phyloP scores from a whole-genome alignment of 2,113 vertebrate genomes.

The Laticauda colubrina region DNA sequence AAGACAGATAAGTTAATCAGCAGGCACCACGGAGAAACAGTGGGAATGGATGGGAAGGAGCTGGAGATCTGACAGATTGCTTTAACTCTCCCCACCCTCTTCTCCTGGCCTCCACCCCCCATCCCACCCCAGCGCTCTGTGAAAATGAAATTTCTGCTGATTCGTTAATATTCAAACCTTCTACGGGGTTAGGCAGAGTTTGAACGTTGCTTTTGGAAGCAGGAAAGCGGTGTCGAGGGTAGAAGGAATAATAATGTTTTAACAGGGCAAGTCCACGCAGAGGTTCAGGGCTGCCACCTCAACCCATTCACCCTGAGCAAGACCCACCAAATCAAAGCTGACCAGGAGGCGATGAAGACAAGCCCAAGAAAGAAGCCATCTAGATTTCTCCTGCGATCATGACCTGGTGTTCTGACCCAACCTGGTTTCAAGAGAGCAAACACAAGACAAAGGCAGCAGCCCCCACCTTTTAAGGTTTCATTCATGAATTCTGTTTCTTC shows the following conservation, averaged over 20 bases:
- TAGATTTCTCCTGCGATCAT: no score
- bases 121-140: neutral
- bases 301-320: neutral
- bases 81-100: neutral
- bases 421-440: no score
- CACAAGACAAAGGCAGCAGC: no score
- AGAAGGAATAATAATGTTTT: neutral
- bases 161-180: constrained; percentile 25
- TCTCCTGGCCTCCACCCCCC: no score
- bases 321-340: neutral
- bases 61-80: constrained; percentile 5
- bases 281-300: neutral
- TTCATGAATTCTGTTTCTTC: no score
- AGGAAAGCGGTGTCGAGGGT: neutral
- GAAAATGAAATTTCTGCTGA: constrained; percentile 23
- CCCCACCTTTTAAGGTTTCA: no score
- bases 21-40: neutral
- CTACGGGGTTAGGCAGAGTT: constrained; percentile 5
- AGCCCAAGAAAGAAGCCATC: neutral
- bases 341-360: neutral
- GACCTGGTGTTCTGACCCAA: neutral
- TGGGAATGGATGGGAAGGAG: neutral
- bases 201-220: neutral
- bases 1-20: constrained; percentile 13
- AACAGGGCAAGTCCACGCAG: neutral